Evolutionary conservation across 2,888 invertebrate species (phyloP).

Genomic region (Leptogaster cylindrica): DNA sequence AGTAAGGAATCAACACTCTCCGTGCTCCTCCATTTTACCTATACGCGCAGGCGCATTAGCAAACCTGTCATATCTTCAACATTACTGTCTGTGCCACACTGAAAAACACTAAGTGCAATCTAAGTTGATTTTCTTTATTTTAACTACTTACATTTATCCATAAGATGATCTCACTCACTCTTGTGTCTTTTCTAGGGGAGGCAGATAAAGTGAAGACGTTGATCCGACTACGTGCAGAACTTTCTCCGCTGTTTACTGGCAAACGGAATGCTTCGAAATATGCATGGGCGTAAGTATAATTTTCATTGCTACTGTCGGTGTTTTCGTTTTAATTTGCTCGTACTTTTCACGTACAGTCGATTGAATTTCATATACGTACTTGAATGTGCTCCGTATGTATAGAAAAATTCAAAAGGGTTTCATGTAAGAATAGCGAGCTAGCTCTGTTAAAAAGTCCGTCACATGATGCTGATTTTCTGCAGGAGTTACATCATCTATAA

Average conservation of each 20-base stretch:
- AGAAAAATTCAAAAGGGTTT: no score
- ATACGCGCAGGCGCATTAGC: background rate
- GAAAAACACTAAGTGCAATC: constrained; percentile 22
- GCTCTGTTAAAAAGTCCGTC: no score
- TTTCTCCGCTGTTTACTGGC: constrained; percentile 62
- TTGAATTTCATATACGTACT: no score
- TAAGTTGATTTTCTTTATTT: constrained; percentile 32
- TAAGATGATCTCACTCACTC: constrained; percentile 24
- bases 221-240: constrained; percentile 62
- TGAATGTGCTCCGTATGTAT: no score
- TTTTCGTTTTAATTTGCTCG: constrained; percentile 18
- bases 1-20: background rate
- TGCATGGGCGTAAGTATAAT: constrained; percentile 63
- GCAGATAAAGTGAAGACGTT: constrained; percentile 63
- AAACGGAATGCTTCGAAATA: constrained; percentile 63
- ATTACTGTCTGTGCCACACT: constrained; percentile 1
- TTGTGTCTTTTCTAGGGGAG: constrained; percentile 57
- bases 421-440: no score
- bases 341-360: no score
- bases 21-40: background rate
- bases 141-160: constrained; percentile 21
- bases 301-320: constrained; percentile 33
- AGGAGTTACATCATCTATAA: no score
- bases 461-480: no score
- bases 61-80: background rate